phyloP scores from a whole-genome alignment of 1,140 invertebrate genomes.

The Luehdorfia chinensis region DNA sequence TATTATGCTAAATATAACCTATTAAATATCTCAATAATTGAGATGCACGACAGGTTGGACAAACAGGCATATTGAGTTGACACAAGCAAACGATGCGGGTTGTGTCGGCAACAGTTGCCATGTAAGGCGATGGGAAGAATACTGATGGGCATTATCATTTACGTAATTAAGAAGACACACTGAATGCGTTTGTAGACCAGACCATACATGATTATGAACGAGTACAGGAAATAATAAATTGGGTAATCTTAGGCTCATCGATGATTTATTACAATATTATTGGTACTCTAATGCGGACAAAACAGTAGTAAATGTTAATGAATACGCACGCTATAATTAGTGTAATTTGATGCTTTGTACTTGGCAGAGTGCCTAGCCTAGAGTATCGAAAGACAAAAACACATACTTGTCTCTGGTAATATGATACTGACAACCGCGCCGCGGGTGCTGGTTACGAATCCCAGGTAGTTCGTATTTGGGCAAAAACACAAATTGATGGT shows the following conservation, averaged over 20 bases:
- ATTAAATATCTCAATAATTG: conserved; percentile 23
- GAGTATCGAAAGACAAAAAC: no score
- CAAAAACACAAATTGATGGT: no score
- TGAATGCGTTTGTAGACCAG: neutral
- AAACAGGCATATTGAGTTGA: conserved; percentile 31
- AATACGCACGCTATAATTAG: no score
- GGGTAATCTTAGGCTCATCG: neutral
- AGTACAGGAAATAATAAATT: conserved; percentile 13
- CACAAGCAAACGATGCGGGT: conserved; percentile 39
- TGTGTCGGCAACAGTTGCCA: conserved; percentile 25
- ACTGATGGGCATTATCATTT: conserved; percentile 25
- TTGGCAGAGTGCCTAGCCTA: no score
- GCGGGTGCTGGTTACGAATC: no score
- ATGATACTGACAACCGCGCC: no score
- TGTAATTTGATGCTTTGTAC: no score
- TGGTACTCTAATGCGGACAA: conserved; percentile 32
- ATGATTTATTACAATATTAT: conserved; percentile 15
- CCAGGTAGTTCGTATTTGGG: no score
- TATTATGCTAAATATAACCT: no score
- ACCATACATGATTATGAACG: neutral
- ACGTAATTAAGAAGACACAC: conserved; percentile 1
- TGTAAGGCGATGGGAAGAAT: conserved; percentile 26
- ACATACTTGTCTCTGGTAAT: no score
- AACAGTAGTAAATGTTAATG: neutral
- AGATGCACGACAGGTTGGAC: conserved; percentile 37